Percentiles rank a stretch among this genome's conserved stretches.
phyloP scores from a whole-genome alignment of 2,113 vertebrate genomes.

The Leucosticte australis region DNA sequence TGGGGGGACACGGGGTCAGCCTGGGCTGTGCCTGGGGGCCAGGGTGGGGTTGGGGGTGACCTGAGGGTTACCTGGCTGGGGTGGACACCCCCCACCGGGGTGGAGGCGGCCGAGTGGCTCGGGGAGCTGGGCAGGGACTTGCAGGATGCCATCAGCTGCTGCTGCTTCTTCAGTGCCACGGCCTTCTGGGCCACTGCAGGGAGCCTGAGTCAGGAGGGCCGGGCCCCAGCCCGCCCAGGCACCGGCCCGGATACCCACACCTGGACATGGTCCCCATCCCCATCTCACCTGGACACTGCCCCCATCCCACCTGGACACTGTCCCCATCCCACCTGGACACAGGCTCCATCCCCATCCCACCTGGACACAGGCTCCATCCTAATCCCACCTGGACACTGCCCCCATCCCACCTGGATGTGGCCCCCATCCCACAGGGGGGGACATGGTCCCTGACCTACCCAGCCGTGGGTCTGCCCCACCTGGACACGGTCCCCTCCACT shows the following conservation, averaged over 20 bases:
- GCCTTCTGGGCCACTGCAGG: constrained; percentile 88
- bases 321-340: too few relatives aligned
- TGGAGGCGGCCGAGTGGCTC: constrained; percentile 89
- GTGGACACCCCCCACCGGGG: constrained; percentile 76
- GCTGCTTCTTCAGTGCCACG: constrained; percentile 85
- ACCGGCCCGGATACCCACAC: too few relatives aligned
- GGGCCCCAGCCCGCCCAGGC: accelerated
- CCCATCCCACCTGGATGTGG: background rate
- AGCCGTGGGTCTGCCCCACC: accelerated
- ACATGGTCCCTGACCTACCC: background rate
- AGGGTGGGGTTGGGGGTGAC: too few relatives aligned
- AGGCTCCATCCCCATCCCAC: too few relatives aligned
- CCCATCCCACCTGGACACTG: too few relatives aligned
- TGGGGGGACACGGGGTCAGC: constrained; percentile 40
- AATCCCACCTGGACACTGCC: too few relatives aligned
- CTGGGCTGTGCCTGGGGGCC: accelerated
- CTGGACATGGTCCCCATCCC: background rate
- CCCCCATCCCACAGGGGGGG: background rate
- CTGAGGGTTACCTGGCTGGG: background rate
- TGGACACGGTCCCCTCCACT: background rate
- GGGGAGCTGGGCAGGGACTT: constrained; percentile 94
- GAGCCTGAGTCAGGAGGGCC: background rate
- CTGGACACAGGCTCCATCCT: too few relatives aligned
- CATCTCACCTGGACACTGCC: too few relatives aligned
- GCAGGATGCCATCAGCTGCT: constrained; percentile 87